Evolutionary conservation across 2,797 vertebrate genomes (phyloP), one percentile per base, ranked within the genome.

Genomic region (Sebastes miniatus): DNA sequence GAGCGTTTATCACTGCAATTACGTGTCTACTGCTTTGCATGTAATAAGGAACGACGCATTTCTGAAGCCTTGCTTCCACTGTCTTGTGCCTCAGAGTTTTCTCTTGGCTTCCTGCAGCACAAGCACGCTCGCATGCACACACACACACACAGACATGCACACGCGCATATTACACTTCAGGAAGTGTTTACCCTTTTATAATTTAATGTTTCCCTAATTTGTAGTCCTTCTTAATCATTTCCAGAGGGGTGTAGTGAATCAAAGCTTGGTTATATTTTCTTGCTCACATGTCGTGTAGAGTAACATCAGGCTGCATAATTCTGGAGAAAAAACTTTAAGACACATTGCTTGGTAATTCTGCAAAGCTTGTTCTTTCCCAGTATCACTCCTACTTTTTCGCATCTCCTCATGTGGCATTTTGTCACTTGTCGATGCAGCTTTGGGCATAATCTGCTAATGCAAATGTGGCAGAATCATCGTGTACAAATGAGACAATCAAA

Each of bases 201-300:
- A 61, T 76, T 81, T 62, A 61, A 69, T 67, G 20, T 68, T 69
- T 64, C 4, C n/a, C 59, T 64, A 67, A 62, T 79, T 81, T 85
- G 59, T 72, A 47, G 56, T 65, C 29, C 22, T 72, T 50, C 31
- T 25, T 62, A 70, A n/a, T 74, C 1, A 71, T 80, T 81, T 77
- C 72, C 73, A 74, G 32, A 56, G 69, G 69, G 72, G 70, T 59
- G 12, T 36, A 27, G 11, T 29, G 36, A 61, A 74, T 82, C 72
- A 64, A 69, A 71, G 47, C 36, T 29, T 50, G 16, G 27, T 75
- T 66, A 47, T 62, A 58, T 69, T 57, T 72, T 47, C 8, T 74
- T n/a, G 24, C 64, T 43, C 8, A 9, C 8, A 14, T 32, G 27
- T 57, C 2, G 1, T 25, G 25, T 4, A 25, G 66, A 20, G 29